Base-by-base conservation (phyloP, 2,888 invertebrate species). In the Actias luna region DNA sequence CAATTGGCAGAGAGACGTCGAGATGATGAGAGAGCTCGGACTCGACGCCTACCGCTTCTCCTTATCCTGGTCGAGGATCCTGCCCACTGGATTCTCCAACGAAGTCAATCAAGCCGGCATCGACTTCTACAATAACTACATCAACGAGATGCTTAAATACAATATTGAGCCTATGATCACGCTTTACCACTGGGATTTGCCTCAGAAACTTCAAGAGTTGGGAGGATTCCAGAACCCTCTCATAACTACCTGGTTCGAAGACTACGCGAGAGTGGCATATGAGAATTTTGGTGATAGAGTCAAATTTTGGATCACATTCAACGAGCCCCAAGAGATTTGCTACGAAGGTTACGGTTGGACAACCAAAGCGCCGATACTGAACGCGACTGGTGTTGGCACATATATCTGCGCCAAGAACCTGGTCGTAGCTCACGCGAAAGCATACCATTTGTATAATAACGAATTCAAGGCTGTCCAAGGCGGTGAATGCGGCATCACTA, bases 71-170 rank as follows among this genome's bases (percentile, higher is more conserved):
- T 35, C 70, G 0, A 72, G 87, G 57, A 73, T 88, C 0, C 42
- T 89, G 59, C 88, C 88, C 18, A 73, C 74, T 31, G 88, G 88
- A 25, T 59, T 59, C 29, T 52, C 52, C 27, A 89, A 82, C 66
- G 65, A 73, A 29, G 71, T 93, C 35, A 93, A 87, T 71, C 78
- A 89, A 63, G 84, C 84, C 63, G 88, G 84, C 0, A 60, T 88
- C 1, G 64, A 87, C 63, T 94, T 94, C 81, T 95, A 95, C 76
- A 91, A 93, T 60, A 87, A 89, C 27, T 72, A 95, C 2, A 92
- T 95, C 46, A 80, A 94, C 57, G 93, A 93, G 60, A 67, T 89
- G 1, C n/a, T 82, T 0, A 81, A 82, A 65, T 74, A 87, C 65
- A 79, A 83, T 58, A 89, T 89, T 62, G 83, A 64, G 5, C 73